Percentiles rank a stretch among this genome's conserved stretches.
Conservation (phyloP, 92 coral and sea anemone species). For the Anthopleura xanthogrammica region DNA sequence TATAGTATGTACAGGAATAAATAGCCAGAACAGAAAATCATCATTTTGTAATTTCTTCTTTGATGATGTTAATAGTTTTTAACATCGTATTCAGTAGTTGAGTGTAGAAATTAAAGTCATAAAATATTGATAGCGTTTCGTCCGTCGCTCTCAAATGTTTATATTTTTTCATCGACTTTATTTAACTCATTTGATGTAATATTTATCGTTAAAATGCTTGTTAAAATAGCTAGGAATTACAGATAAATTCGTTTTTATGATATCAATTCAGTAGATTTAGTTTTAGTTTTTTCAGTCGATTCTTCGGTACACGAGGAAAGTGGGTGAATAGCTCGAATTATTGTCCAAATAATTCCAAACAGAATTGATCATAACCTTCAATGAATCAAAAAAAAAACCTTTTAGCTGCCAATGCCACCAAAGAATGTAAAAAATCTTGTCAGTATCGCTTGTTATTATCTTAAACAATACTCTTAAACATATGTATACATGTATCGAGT, state of each 20-base stretch:
- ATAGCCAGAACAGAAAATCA: neutral
- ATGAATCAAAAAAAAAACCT: neutral
- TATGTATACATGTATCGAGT: neutral
- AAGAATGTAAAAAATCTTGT: neutral
- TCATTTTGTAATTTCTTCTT: neutral
- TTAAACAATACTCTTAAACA: neutral
- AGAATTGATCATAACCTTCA: neutral
- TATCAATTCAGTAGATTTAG: neutral
- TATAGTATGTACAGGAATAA: neutral
- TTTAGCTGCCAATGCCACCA: neutral
- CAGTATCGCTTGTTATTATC: neutral
- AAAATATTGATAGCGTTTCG: neutral
- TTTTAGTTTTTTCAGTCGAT: neutral
- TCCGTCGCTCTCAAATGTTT: neutral
- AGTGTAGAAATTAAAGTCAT: neutral
- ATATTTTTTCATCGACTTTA: neutral
- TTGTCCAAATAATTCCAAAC: neutral
- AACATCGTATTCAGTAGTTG: neutral
- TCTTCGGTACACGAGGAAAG: neutral
- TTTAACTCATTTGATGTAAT: neutral
- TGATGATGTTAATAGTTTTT: slow-evolving; percentile 2
- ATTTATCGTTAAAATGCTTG: slow-evolving; percentile 12
- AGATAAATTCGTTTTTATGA: neutral
- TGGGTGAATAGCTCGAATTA: neutral
- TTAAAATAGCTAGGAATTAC: slow-evolving; percentile 4